Evolutionary conservation across 1,140 invertebrate genomes (phyloP), one percentile per base, ranked within the genome.

Genomic region (Tetramorium parvispinum): DNA sequence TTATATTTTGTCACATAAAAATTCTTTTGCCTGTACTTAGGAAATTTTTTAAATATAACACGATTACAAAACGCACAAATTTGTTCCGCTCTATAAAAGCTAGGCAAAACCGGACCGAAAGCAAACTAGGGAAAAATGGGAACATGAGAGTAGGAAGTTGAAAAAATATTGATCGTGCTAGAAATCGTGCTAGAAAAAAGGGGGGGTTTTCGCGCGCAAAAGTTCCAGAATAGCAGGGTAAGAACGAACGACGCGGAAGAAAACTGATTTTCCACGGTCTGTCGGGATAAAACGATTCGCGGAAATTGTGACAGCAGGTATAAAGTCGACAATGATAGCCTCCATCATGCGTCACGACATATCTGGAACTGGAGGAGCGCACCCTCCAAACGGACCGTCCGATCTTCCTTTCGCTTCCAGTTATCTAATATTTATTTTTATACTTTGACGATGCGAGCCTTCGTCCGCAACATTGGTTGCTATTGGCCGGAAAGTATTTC

Each of bases 371-470:
- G 87, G 11, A 73, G 73, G 24, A 82, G 71, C 43, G 73, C 75
- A 88, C 53, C 55, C 66, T 71, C 71, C 13, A 73, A 83, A 82
- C 77, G 65, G 13, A 53, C 51, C 27, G 46, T 6, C 73, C n/a
- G 61, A 57, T 77, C 61, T 43, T 75, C 27, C 53, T 59, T 79
- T 85, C 63, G 78, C 46, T 57, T 70, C 81, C 53, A 68, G 63
- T 88, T 87, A 92, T 91, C 11, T 90, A 91, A 91, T 88, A 92
- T 91, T 91, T 89, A 92, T 91, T 91, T 91, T 91, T 91, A 86
- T 85, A 87, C 85, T 76, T 70, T 57, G 51, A 82, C 85, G 68
- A 85, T 46, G 11, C 55, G 40, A 81, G 63, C 59, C 21, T 37
- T 46, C 77, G 24, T 68, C 51, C 78, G 77, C 86, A 68, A 77